phyloP scores from a whole-genome alignment of 2,113 vertebrate genomes.

The Calidris pugnax region DNA sequence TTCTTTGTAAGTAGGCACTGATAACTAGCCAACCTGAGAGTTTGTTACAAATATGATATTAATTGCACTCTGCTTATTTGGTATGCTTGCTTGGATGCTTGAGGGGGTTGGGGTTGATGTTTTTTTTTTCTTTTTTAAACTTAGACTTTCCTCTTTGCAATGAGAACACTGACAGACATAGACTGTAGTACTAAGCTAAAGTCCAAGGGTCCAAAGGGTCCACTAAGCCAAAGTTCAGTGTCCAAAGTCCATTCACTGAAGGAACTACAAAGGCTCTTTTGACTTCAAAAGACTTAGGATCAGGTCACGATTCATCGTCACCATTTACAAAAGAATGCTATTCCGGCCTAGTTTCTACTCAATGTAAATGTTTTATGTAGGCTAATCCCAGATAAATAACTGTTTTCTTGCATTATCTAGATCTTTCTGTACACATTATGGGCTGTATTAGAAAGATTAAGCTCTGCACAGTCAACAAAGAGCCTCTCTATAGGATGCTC shows the following conservation, averaged over 20 bases:
- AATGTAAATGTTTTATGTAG: slow-evolving; percentile 60
- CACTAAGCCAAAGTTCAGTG: not conserved
- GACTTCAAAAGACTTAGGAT: not conserved
- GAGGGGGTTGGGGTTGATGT: not conserved
- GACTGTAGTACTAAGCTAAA: not conserved
- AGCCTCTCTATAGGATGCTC: not conserved
- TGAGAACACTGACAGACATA: not conserved
- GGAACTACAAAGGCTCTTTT: not conserved
- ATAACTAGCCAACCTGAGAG: not conserved
- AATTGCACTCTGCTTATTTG: not conserved
- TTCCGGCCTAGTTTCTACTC: slow-evolving; percentile 39
- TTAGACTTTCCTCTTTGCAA: not conserved
- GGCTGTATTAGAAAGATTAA: slow-evolving; percentile 14
- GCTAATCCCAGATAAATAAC: slow-evolving; percentile 74
- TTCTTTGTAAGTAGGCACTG: not conserved
- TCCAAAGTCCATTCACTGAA: not conserved
- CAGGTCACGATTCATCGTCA: not conserved
- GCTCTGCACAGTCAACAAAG: not conserved
- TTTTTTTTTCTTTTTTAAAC: not conserved
- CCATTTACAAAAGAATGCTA: not conserved
- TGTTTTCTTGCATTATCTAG: slow-evolving; percentile 70
- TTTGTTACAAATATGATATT: not conserved
- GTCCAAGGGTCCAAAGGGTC: not conserved
- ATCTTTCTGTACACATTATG: slow-evolving; percentile 36
- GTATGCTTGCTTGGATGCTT: not conserved